These are phyloP conservation scores for Drosophila serrata DNA, from an alignment of 1,140 invertebrate genomes.

Conservation along the genomic window DNA sequence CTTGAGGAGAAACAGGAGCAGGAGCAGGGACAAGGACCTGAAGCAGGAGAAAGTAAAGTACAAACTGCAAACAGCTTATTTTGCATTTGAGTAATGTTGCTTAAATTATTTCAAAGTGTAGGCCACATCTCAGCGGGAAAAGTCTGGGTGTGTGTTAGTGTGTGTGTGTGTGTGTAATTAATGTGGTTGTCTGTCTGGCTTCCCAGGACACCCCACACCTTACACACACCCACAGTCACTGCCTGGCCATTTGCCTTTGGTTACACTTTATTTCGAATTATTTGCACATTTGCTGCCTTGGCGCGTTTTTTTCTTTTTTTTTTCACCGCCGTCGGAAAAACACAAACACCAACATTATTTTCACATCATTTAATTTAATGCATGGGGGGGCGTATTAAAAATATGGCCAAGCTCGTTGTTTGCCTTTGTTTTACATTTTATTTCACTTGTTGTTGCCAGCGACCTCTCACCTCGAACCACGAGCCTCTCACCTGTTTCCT, in stretches of 20 bases:
- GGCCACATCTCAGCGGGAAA: constrained; percentile 11
- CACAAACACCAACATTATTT: constrained; percentile 73
- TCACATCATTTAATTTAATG: constrained; percentile 81
- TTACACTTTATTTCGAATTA: constrained; percentile 78
- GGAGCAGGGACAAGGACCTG: background rate
- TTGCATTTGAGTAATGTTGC: constrained; percentile 74
- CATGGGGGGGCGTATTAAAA: constrained; percentile 60
- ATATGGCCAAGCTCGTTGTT: constrained; percentile 69
- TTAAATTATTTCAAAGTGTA: constrained; percentile 71
- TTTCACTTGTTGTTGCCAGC: constrained; percentile 70
- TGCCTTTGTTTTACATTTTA: constrained; percentile 78
- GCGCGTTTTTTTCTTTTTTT: constrained; percentile 18
- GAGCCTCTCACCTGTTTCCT: background rate
- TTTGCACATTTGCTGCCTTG: constrained; percentile 73
- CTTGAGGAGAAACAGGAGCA: background rate
- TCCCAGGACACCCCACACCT: constrained; percentile 10
- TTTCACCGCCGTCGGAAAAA: constrained; percentile 9
- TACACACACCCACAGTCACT: background rate
- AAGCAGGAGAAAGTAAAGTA: constrained; percentile 3
- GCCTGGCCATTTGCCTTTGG: constrained; percentile 52
- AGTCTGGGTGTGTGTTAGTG: constrained; percentile 12
- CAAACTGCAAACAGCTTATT: constrained; percentile 61
- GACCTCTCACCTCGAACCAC: background rate
- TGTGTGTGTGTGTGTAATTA: constrained; percentile 64
- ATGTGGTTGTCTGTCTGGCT: constrained; percentile 63